Percentiles rank a stretch among this genome's conserved stretches.
Evolutionary conservation across 2,797 vertebrate species (phyloP).

Genomic region (Somateria mollissima): DNA sequence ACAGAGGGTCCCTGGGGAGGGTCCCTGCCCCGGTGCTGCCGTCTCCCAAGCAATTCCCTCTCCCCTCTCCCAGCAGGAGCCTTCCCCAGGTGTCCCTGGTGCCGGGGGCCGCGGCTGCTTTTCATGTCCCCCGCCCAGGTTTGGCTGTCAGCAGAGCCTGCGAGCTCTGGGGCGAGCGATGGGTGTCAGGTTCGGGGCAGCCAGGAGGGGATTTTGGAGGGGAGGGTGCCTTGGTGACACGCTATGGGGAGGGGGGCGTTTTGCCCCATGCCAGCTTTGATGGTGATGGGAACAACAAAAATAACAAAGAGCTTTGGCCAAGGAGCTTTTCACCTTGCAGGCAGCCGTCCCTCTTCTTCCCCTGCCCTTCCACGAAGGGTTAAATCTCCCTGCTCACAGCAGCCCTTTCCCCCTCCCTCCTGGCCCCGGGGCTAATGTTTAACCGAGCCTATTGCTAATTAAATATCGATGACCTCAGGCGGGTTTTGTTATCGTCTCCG

Average conservation of each 20-base stretch:
- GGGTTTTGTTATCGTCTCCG: constrained; percentile 67
- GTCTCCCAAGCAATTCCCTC: neutral
- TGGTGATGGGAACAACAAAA: neutral
- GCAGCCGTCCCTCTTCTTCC: neutral
- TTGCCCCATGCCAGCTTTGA: neutral
- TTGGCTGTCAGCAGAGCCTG: too few relatives aligned
- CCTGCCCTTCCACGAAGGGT: constrained; percentile 31
- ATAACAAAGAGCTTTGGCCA: neutral
- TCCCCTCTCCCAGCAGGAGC: neutral
- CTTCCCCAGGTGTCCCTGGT: neutral
- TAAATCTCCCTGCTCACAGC: constrained; percentile 27
- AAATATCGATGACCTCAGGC: constrained; percentile 72
- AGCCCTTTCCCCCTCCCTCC: constrained; percentile 31
- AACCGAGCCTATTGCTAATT: constrained; percentile 67
- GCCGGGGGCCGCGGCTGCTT: neutral
- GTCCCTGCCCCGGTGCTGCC: neutral
- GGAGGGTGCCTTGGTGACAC: too few relatives aligned
- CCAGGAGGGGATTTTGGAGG: constrained; percentile 1
- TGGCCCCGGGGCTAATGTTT: constrained; percentile 64
- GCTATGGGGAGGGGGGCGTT: neutral
- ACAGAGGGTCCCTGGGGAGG: neutral
- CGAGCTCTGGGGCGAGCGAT: neutral
- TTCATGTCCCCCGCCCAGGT: too few relatives aligned
- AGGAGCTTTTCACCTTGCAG: neutral
- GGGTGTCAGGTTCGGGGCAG: constrained; percentile 16